phyloP scores from a whole-genome alignment of 2,888 invertebrate genomes.

The Abscondita cerata region DNA sequence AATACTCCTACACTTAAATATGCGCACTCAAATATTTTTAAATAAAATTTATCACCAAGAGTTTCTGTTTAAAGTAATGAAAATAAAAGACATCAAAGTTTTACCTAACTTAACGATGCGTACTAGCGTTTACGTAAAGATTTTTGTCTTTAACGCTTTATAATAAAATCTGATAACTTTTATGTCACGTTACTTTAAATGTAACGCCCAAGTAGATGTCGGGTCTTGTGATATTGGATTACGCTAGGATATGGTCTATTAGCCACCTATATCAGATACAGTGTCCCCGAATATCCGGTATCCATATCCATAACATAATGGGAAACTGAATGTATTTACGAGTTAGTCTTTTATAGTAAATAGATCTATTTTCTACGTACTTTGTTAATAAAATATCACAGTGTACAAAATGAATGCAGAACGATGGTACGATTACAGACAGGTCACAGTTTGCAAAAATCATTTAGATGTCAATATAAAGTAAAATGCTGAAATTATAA shows the following conservation, averaged over 20 bases:
- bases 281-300: slow-evolving; percentile 11
- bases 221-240: slow-evolving; percentile 11
- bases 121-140: slow-evolving; percentile 1
- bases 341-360: slow-evolving; percentile 4
- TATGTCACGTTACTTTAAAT: slow-evolving; percentile 10
- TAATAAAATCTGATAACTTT: slow-evolving; percentile 9
- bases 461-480: too few species aligned
- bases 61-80: neutral
- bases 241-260: slow-evolving; percentile 12
- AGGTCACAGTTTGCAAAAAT: too few species aligned
- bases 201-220: slow-evolving; percentile 11
- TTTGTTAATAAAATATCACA: neutral
- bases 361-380: neutral
- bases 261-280: slow-evolving; percentile 12
- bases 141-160: slow-evolving; percentile 3
- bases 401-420: too few species aligned
- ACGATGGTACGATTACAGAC: too few species aligned
- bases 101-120: neutral
- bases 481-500: too few species aligned
- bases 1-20: neutral
- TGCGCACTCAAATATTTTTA: neutral
- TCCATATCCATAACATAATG: slow-evolving; percentile 10
- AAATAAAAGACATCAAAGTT: neutral
- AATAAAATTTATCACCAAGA: neutral
- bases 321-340: slow-evolving; percentile 8